These are phyloP conservation scores for Platycheirus albimanus DNA, from an alignment of 2,888 invertebrate genomes.

Conservation along the genomic window DNA sequence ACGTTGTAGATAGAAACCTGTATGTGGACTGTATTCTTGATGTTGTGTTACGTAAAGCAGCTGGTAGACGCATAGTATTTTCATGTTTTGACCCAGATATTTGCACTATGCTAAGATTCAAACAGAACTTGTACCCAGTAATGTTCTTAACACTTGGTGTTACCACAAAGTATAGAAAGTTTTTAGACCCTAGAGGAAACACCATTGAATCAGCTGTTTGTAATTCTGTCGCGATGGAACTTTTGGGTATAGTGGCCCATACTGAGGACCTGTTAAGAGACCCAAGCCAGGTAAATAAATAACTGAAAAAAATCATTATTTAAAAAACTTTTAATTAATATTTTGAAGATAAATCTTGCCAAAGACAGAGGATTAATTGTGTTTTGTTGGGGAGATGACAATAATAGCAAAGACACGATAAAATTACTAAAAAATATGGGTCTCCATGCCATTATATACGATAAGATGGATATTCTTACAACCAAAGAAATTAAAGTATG, in stretches of 20 bases:
- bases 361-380: slow-evolving; percentile 92
- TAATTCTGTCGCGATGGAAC: slow-evolving; percentile 91
- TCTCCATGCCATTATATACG: slow-evolving; percentile 97
- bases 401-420: slow-evolving; percentile 93
- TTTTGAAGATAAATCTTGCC: slow-evolving; percentile 87
- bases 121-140: slow-evolving; percentile 98
- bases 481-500: slow-evolving; percentile 81
- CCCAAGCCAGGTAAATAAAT: slow-evolving; percentile 87
- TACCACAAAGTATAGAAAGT: slow-evolving; percentile 89
- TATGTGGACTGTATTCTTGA: slow-evolving; percentile 94
- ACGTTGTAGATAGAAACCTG: slow-evolving; percentile 93
- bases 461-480: slow-evolving; percentile 89
- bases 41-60: slow-evolving; percentile 91
- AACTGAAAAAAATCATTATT: neutral
- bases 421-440: slow-evolving; percentile 93
- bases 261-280: slow-evolving; percentile 95
- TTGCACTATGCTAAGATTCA: slow-evolving; percentile 95
- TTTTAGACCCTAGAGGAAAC: slow-evolving; percentile 92
- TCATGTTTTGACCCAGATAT: slow-evolving; percentile 98
- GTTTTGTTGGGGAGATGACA: slow-evolving; percentile 99
- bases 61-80: slow-evolving; percentile 92
- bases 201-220: slow-evolving; percentile 91
- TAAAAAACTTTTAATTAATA: neutral
- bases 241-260: slow-evolving; percentile 95
- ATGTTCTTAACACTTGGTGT: slow-evolving; percentile 95